Conservation (phyloP, 2,797 vertebrate species). For the Coranthus polyacanthus region DNA sequence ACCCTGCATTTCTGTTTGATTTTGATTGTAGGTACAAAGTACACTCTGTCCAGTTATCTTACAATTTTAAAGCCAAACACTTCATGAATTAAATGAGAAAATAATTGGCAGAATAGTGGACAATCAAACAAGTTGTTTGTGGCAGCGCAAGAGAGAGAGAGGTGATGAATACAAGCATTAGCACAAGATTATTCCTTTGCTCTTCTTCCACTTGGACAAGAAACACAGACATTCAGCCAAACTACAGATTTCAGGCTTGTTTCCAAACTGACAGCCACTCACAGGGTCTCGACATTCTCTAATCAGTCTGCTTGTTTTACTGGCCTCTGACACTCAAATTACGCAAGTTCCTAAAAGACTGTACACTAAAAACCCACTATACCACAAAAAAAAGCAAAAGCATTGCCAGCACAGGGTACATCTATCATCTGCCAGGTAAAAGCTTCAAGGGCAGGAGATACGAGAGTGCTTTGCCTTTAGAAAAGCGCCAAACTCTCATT, state of each 20-base stretch:
- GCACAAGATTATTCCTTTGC: background rate
- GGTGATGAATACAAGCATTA: conserved; percentile 12
- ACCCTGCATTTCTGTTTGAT: too few species aligned
- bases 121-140: conserved; percentile 6
- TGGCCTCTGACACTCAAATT: conserved; percentile 26
- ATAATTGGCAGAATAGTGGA: background rate
- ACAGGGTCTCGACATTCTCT: conserved; percentile 4
- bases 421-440: conserved; percentile 27
- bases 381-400: background rate
- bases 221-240: conserved; percentile 36
- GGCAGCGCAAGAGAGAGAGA: background rate
- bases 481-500: conserved; percentile 21
- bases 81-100: background rate
- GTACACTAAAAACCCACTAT: conserved; percentile 27
- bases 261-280: conserved; percentile 39
- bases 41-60: background rate
- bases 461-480: conserved; percentile 10
- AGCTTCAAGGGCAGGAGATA: conserved; percentile 12
- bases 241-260: conserved; percentile 13
- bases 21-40: too few species aligned
- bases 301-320: conserved; percentile 28
- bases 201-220: conserved; percentile 13
- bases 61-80: background rate
- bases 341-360: conserved; percentile 20
- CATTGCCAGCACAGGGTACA: conserved; percentile 1